A percentile compares a stretch with the other conserved stretches of the same genome.
Evolutionary conservation across 2,888 invertebrate species (phyloP).

Genomic region (Lamproptera curius): DNA sequence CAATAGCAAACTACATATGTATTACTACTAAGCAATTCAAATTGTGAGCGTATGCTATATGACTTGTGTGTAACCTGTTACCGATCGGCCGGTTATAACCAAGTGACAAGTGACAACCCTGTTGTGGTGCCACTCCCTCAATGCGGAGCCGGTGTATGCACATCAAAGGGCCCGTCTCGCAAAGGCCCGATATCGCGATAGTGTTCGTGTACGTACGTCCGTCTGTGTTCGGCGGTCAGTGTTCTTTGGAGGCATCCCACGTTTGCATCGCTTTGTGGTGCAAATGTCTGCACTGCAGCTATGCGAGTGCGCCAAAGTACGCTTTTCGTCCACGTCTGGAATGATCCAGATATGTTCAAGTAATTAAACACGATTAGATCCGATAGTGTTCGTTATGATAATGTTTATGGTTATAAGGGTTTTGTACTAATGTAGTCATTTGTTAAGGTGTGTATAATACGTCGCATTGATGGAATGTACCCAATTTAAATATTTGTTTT

Average conservation of each 20-base stretch:
- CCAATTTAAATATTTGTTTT: too few relatives aligned
- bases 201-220: constrained; percentile 29
- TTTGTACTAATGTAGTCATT: neutral
- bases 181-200: constrained; percentile 44
- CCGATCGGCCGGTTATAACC: too few relatives aligned
- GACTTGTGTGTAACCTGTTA: too few relatives aligned
- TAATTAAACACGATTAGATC: neutral
- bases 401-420: neutral
- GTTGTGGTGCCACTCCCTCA: constrained; percentile 28
- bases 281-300: constrained; percentile 37
- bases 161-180: constrained; percentile 53
- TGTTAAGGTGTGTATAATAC: too few relatives aligned
- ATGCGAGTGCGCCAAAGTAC: constrained; percentile 24
- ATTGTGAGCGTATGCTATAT: too few relatives aligned
- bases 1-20: too few relatives aligned
- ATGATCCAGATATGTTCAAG: neutral
- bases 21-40: too few relatives aligned
- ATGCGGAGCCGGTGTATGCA: constrained; percentile 50
- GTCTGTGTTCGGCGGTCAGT: constrained; percentile 10
- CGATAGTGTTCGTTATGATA: neutral
- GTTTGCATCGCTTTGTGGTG: constrained; percentile 34
- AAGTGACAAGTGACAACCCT: neutral
- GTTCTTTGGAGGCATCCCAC: constrained; percentile 22
- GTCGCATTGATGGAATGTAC: too few relatives aligned
- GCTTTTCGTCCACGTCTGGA: neutral